Percentiles rank a stretch among this genome's conserved stretches.
phyloP scores from a whole-genome alignment of 1,140 invertebrate species.

The Nixonia krombeini region DNA sequence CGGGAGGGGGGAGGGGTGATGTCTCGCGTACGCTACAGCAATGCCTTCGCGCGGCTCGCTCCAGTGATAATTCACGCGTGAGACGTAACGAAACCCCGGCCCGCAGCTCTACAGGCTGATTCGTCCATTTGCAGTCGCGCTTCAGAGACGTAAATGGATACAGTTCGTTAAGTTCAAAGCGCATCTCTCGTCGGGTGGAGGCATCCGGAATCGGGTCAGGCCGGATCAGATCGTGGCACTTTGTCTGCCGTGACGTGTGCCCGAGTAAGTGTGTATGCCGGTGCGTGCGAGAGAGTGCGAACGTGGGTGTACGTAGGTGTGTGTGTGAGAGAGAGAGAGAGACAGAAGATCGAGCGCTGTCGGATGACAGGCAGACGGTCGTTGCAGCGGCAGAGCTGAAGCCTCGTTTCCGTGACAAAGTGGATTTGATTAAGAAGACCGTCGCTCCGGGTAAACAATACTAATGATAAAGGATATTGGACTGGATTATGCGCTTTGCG shows the following conservation, averaged over 20 bases:
- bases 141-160: background rate
- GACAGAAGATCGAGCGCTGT: background rate
- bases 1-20: too few relatives aligned
- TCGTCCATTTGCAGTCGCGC: background rate
- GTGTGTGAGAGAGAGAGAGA: too few relatives aligned
- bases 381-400: slow-evolving; percentile 21
- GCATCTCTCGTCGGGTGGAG: too few relatives aligned
- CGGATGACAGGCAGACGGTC: background rate
- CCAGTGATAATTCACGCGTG: background rate
- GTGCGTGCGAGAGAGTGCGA: too few relatives aligned
- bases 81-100: background rate
- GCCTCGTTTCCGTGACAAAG: slow-evolving; percentile 38
- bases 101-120: background rate
- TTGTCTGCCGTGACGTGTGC: background rate
- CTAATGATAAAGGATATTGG: slow-evolving; percentile 53
- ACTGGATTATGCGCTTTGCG: too few relatives aligned
- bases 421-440: slow-evolving; percentile 51
- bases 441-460: slow-evolving; percentile 48
- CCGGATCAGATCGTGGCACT: background rate
- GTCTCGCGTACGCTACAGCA: too few relatives aligned
- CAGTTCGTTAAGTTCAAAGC: slow-evolving; percentile 2
- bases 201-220: background rate
- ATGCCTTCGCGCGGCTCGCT: too few relatives aligned
- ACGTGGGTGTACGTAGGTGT: too few relatives aligned
- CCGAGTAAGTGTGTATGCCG: background rate